A percentile compares a stretch with the other conserved stretches of the same genome.
Conservation (phyloP, 2,113 vertebrate genomes). For the Ictidomys tridecemlineatus region DNA sequence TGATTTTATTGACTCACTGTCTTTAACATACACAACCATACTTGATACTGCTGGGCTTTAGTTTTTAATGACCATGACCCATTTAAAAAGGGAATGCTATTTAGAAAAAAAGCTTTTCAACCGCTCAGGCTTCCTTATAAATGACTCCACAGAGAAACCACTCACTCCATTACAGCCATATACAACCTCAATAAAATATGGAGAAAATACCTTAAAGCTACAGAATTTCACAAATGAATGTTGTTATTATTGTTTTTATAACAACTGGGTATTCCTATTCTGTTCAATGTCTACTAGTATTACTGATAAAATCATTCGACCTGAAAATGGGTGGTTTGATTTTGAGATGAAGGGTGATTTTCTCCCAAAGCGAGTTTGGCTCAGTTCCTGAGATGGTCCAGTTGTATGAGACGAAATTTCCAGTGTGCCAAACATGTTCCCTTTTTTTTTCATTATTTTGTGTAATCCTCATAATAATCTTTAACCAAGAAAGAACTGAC, state of each 20-base stretch:
- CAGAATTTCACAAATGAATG: not conserved
- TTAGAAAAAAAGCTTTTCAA: constrained; percentile 46
- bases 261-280: not conserved
- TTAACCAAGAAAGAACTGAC: not conserved
- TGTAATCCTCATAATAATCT: not conserved
- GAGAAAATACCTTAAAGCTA: not conserved
- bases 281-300: not conserved
- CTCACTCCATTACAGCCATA: not conserved
- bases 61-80: constrained; percentile 29
- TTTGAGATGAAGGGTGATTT: constrained; percentile 38
- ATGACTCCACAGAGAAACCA: not conserved
- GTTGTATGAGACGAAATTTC: not conserved
- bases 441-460: not conserved
- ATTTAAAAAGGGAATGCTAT: constrained; percentile 34
- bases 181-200: not conserved
- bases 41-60: not conserved
- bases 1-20: constrained; percentile 38
- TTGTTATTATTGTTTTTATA: not conserved
- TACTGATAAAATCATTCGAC: constrained; percentile 10
- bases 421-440: not conserved
- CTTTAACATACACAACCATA: not conserved
- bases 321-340: constrained; percentile 1
- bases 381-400: not conserved
- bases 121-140: not conserved
- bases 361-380: not conserved